Conservation (phyloP, 2,797 vertebrate genomes). For the Cynodonichthys magdalenae region DNA sequence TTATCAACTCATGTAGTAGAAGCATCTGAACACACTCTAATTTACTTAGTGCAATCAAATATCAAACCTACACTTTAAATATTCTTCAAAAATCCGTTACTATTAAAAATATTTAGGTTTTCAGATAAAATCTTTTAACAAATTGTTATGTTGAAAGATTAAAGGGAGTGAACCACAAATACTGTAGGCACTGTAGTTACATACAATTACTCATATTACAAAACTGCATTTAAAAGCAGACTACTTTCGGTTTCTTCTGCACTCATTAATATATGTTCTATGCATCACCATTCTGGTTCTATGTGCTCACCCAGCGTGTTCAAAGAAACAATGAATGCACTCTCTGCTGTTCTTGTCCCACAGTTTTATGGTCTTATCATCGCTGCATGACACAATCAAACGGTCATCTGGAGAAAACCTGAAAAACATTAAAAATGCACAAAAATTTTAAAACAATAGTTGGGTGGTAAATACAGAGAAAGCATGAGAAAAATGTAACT, state of each 20-base stretch:
- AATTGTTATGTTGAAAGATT: too few relatives aligned
- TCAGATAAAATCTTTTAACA: too few relatives aligned
- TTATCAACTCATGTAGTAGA: background rate
- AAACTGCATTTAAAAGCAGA: background rate
- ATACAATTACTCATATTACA: too few relatives aligned
- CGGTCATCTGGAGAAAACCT: constrained; percentile 96
- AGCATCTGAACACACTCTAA: background rate
- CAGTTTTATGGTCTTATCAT: constrained; percentile 94
- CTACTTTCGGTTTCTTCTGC: background rate
- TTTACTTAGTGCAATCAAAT: background rate
- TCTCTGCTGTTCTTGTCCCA: constrained; percentile 97
- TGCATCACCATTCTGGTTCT: background rate
- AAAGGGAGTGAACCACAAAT: background rate
- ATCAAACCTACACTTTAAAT: background rate
- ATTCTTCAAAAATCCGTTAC: background rate
- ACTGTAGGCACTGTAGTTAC: too few relatives aligned
- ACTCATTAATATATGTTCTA: constrained; percentile 1
- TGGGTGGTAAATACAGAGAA: background rate
- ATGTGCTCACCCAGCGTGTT: constrained; percentile 88
- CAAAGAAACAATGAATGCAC: constrained; percentile 93
- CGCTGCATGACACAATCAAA: constrained; percentile 92
- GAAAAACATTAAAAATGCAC: constrained; percentile 11
- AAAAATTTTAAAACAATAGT: background rate
- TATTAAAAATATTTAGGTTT: too few relatives aligned
- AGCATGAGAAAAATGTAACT: too few relatives aligned